Base-by-base conservation (phyloP, 2,797 vertebrate species). In the Pangasius krempfi region DNA sequence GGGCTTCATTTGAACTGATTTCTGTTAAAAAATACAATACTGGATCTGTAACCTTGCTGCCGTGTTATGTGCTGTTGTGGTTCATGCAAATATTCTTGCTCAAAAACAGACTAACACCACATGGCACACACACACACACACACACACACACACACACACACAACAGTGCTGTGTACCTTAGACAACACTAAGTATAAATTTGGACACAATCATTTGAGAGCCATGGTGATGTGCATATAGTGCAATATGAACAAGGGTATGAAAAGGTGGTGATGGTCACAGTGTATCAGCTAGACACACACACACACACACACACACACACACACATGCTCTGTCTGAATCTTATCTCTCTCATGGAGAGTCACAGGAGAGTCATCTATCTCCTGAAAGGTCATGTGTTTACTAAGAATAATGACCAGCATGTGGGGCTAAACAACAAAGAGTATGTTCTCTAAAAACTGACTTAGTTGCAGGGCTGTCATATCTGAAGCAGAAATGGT, bases 221-320 rank as follows among this genome's bases (percentile, higher is more conserved):
- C 10, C 47, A 58, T 40, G 68, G 33, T 58, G 30, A 86, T 5
- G 3, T n/a, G 0, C 37, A 27, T 68, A 50, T 81, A 22, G 14
- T 58, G 52, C 0, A 33, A 56, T 27, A 40, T 60, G 52, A 73
- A 83, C 37, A n/a, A 47, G 75, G 44, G 56, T 80, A 58, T 37
- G 30, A 25, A 80, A 81, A 79, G 44, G 33, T n/a, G 2, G 44
- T 70, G 44, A 87, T 44, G 47, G 22, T 33, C 40, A 70, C 10
- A 56, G 56, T 64, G 58, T 22, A 86, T 25, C 4, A 73, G 87
- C 90, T 88, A 94, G 89, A 75, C 83, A 92, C 92, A 86, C 91
- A 91, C 85, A 68, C 66, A 68, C 66, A 92, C 92, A 86, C 91
- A 91, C 85, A 87, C 33, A 40, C 79, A 58, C 20, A 27, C 18